These are phyloP conservation scores for Galerucella nymphaeae DNA, from an alignment of 2,888 invertebrate species.

Conservation along the genomic window DNA sequence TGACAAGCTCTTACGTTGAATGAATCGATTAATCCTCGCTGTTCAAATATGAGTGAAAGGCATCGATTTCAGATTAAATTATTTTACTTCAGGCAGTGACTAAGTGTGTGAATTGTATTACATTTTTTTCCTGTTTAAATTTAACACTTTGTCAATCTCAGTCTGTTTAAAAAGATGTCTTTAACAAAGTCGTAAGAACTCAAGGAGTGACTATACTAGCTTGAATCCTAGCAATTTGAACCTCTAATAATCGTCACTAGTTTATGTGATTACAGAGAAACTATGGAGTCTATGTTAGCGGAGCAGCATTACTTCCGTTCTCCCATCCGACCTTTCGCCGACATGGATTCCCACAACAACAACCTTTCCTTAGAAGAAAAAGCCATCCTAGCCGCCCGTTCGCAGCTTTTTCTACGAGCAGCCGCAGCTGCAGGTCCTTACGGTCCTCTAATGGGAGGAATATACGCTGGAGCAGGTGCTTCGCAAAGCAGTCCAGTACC, in stretches of 20 bases:
- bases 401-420: constrained; percentile 78
- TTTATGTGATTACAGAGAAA: constrained; percentile 76
- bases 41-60: constrained; percentile 29
- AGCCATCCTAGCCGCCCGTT: constrained; percentile 80
- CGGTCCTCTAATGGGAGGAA: constrained; percentile 68
- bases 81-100: constrained; percentile 16
- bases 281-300: constrained; percentile 89
- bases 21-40: constrained; percentile 30
- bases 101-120: constrained; percentile 12
- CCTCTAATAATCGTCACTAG: constrained; percentile 42
- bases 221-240: too few relatives aligned
- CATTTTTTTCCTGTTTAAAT: constrained; percentile 4
- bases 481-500: constrained; percentile 61
- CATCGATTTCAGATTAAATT: constrained; percentile 33
- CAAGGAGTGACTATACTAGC: too few relatives aligned
- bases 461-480: constrained; percentile 65
- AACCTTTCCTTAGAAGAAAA: constrained; percentile 82
- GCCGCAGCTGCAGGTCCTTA: constrained; percentile 74
- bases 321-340: constrained; percentile 79
- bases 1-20: constrained; percentile 34
- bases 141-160: not conserved
- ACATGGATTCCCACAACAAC: constrained; percentile 77
- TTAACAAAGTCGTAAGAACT: too few relatives aligned
- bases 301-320: constrained; percentile 86
- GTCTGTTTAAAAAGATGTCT: too few relatives aligned